Conservation (phyloP, 2,888 invertebrate species). For the Meiosimyza platycephala region DNA sequence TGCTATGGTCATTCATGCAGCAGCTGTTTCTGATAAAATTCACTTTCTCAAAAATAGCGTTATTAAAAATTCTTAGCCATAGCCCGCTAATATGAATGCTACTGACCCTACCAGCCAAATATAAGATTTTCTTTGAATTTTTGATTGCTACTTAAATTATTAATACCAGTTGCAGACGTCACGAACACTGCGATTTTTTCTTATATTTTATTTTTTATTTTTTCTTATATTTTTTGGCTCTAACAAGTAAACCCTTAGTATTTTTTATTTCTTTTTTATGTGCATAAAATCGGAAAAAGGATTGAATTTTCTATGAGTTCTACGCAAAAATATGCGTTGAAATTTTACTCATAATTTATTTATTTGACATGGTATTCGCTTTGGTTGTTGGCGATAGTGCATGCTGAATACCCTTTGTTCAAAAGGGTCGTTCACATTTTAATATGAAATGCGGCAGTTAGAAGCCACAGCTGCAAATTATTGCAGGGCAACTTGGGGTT, state of each 20-base stretch:
- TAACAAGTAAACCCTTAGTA: too few species aligned
- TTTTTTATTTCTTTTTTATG: too few species aligned
- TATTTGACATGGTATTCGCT: conserved; percentile 21
- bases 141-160: conserved; percentile 27
- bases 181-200: not conserved
- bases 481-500: not conserved
- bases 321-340: conserved; percentile 26
- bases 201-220: too few species aligned
- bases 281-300: not conserved
- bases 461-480: conserved; percentile 8
- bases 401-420: not conserved
- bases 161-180: conserved; percentile 15
- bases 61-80: too few species aligned
- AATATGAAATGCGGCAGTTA: not conserved
- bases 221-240: too few species aligned
- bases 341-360: conserved; percentile 29
- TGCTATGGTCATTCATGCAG: too few species aligned
- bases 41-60: too few species aligned
- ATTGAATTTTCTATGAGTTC: conserved; percentile 23
- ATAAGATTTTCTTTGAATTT: conserved; percentile 21
- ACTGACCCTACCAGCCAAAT: not conserved
- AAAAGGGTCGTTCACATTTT: conserved; percentile 6
- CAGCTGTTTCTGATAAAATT: too few species aligned
- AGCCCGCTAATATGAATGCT: too few species aligned
- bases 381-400: not conserved